Percentiles rank a stretch among this genome's conserved stretches.
Conservation (phyloP, 2,888 invertebrate genomes). For the Antheraea yamamai region DNA sequence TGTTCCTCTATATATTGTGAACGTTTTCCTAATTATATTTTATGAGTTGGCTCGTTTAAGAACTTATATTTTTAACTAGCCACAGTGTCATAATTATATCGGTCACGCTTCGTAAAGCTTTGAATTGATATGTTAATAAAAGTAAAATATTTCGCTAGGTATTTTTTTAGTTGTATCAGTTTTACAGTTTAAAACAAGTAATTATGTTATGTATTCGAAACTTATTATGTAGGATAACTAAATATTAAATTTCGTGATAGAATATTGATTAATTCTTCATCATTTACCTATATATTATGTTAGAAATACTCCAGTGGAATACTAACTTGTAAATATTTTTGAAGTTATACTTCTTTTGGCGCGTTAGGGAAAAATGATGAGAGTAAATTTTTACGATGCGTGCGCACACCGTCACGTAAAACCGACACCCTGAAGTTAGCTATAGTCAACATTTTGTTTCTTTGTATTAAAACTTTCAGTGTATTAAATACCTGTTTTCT, state of each 20-base stretch:
- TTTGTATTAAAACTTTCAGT: too few relatives aligned
- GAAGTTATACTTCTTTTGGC: too few relatives aligned
- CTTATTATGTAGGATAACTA: neutral
- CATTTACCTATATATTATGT: neutral
- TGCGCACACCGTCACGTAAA: too few relatives aligned
- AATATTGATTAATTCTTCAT: neutral
- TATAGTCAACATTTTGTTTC: too few relatives aligned
- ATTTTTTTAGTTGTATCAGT: constrained; percentile 24
- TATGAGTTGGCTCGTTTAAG: constrained; percentile 25
- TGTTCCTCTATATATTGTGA: constrained; percentile 23
- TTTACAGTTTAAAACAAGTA: constrained; percentile 19
- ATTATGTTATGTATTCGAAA: neutral
- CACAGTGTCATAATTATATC: constrained; percentile 41
- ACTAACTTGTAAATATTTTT: neutral
- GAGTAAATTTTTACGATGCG: too few relatives aligned
- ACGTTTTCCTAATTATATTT: constrained; percentile 25
- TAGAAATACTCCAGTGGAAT: neutral
- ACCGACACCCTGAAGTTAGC: too few relatives aligned
- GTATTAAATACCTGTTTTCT: too few relatives aligned
- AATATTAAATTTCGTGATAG: neutral
- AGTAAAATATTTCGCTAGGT: constrained; percentile 26
- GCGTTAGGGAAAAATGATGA: too few relatives aligned
- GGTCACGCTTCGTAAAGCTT: constrained; percentile 42
- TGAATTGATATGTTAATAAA: constrained; percentile 42
- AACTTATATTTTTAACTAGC: constrained; percentile 25